Conservation (phyloP, 2,113 vertebrate species). For the Otocyon megalotis region DNA sequence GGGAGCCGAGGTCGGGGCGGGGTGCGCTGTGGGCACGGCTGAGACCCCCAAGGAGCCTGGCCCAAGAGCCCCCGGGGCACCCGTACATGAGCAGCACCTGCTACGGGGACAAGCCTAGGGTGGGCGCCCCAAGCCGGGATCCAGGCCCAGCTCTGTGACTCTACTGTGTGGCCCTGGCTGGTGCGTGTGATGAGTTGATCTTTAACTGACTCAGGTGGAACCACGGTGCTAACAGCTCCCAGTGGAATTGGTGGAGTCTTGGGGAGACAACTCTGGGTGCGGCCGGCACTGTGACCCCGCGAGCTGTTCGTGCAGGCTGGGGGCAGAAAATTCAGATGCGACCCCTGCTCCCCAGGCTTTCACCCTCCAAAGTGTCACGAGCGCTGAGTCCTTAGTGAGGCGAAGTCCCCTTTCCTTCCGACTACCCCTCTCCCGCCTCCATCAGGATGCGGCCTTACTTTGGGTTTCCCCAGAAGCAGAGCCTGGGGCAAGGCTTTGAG, state of each 20-base stretch:
- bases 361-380: too few relatives aligned
- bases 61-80: background rate
- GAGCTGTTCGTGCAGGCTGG: background rate
- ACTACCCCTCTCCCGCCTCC: background rate
- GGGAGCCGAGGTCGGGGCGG: background rate
- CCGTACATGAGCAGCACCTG: background rate
- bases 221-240: background rate
- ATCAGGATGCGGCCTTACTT: background rate
- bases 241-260: background rate
- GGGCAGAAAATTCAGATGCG: background rate
- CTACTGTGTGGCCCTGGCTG: background rate
- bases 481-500: background rate
- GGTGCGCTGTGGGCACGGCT: rapidly evolving
- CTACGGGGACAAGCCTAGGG: background rate
- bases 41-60: background rate
- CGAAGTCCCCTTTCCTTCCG: background rate
- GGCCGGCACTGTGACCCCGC: background rate
- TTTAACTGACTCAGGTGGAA: constrained; percentile 2
- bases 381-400: too few relatives aligned
- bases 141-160: background rate
- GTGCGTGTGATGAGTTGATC: background rate
- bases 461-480: background rate
- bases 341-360: background rate
- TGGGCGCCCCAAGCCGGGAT: background rate
- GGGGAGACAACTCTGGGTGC: background rate